These are phyloP conservation scores for Euwallacea fornicatus DNA, from an alignment of 1,140 invertebrate genomes.

Conservation along the genomic window DNA sequence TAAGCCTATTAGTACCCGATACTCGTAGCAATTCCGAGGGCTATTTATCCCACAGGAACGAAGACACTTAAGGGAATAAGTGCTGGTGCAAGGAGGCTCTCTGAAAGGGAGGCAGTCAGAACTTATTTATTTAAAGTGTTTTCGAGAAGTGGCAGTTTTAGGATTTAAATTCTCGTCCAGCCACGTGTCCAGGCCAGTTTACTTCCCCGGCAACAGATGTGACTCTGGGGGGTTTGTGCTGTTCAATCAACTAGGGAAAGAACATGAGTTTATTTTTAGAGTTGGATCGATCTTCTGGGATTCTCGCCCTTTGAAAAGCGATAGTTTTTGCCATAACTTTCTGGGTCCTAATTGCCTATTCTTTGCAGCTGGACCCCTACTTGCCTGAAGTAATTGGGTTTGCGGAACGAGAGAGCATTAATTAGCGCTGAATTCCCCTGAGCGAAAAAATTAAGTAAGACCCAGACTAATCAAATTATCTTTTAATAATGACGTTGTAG, in stretches of 20 bases:
- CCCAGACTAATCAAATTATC: not conserved
- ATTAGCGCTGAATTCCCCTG: conserved; percentile 7
- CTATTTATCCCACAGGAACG: conserved; percentile 14
- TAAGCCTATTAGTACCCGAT: conserved; percentile 23
- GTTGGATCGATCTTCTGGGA: too few species aligned
- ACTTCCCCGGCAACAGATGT: too few species aligned
- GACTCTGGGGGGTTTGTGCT: too few species aligned
- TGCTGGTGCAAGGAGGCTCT: conserved; percentile 3
- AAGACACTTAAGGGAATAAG: conserved; percentile 17
- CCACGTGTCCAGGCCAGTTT: too few species aligned
- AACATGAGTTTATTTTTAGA: too few species aligned
- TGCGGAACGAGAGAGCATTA: conserved; percentile 18
- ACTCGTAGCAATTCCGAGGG: conserved; percentile 14
- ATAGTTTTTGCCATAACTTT: conserved; percentile 13
- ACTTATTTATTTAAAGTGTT: conserved; percentile 4
- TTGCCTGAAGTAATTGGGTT: conserved; percentile 12
- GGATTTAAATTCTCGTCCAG: too few species aligned
- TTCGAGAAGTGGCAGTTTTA: too few species aligned
- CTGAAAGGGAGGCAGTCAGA: not conserved
- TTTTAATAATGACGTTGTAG: not conserved
- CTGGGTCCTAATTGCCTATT: conserved; percentile 3
- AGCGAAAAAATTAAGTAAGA: conserved; percentile 4
- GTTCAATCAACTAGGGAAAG: too few species aligned
- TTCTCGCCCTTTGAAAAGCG: too few species aligned
- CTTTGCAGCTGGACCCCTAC: conserved; percentile 5